A percentile compares a stretch with the other conserved stretches of the same genome.
These are phyloP conservation scores for Periophthalmus modestus DNA, from an alignment of 2,113 vertebrate genomes.

Conservation along the genomic window DNA sequence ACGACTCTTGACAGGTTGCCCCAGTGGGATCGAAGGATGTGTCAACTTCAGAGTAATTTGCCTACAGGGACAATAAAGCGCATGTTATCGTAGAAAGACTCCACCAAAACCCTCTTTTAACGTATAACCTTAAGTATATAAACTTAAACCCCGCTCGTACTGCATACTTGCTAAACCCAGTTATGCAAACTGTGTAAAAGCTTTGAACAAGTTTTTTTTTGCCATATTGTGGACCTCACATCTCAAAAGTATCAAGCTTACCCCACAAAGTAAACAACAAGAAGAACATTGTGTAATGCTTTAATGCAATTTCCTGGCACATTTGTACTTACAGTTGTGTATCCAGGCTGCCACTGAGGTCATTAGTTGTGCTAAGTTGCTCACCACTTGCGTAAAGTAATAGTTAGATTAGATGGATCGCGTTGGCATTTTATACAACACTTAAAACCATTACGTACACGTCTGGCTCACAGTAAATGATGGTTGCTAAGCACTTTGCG, in stretches of 20 bases:
- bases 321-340: background rate
- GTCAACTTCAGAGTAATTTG: too few species aligned
- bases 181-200: background rate
- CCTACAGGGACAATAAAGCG: too few species aligned
- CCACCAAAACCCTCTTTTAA: too few species aligned
- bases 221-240: too few species aligned
- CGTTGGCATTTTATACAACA: background rate
- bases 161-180: background rate
- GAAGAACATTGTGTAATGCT: background rate
- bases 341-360: background rate
- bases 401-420: slow-evolving; percentile 4
- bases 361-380: background rate
- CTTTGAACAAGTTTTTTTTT: background rate
- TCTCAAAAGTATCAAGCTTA: background rate
- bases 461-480: background rate
- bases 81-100: too few species aligned
- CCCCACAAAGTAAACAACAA: background rate
- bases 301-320: background rate
- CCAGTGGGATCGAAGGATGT: too few species aligned
- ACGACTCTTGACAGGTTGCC: too few species aligned
- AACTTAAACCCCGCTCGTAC: too few species aligned
- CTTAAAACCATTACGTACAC: background rate
- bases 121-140: too few species aligned
- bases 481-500: slow-evolving; percentile 8
- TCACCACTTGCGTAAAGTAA: background rate